phyloP scores from a whole-genome alignment of 2,888 invertebrate species.

The Orgyia antiqua region DNA sequence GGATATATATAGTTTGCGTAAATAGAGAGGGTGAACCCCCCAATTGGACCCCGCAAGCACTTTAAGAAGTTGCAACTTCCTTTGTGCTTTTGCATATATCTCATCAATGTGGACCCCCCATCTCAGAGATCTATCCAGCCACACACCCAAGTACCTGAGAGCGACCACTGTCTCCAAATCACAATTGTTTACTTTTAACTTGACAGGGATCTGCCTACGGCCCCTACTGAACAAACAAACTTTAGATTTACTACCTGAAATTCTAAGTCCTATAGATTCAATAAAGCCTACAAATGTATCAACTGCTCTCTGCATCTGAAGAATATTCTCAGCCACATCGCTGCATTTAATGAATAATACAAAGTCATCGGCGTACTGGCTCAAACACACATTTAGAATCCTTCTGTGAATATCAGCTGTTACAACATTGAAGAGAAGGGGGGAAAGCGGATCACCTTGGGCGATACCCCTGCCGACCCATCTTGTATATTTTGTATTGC shows the following conservation, averaged over 20 bases:
- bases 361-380: not conserved
- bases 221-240: not conserved
- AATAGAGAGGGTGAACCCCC: not conserved
- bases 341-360: too few relatives aligned
- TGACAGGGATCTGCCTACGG: not conserved
- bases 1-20: not conserved
- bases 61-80: not conserved
- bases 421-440: not conserved
- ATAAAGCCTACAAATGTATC: not conserved
- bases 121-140: not conserved
- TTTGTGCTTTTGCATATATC: not conserved
- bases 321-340: not conserved
- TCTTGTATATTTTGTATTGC: not conserved
- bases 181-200: not conserved
- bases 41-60: not conserved
- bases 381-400: not conserved
- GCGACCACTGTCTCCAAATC: too few relatives aligned
- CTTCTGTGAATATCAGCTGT: not conserved
- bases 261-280: not conserved
- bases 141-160: not conserved
- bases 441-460: constrained; percentile 1
- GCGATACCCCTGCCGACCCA: not conserved
- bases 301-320: not conserved
- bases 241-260: not conserved
- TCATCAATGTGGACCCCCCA: not conserved